Conservation (phyloP, 2,797 vertebrate species). For the Acropternis orthonyx region DNA sequence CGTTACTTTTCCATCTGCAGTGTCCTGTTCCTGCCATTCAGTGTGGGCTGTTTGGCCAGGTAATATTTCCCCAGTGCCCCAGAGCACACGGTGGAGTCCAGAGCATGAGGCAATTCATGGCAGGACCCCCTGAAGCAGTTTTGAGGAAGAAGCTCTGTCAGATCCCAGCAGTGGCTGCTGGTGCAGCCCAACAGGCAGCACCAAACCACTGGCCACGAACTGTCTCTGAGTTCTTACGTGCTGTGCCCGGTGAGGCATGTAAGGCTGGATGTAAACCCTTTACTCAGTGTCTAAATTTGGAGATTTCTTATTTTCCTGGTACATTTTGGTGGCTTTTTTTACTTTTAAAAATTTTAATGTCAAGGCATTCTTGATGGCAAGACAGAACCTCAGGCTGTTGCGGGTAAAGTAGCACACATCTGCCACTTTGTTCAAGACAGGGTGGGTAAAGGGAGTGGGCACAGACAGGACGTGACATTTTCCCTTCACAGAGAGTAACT, state of each 20-base stretch:
- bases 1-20: not conserved
- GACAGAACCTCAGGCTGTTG: not conserved
- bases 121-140: not conserved
- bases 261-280: not conserved
- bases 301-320: not conserved
- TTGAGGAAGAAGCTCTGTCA: not conserved
- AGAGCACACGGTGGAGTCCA: not conserved
- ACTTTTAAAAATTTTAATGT: not conserved
- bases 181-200: not conserved
- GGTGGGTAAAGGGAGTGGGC: fast-evolving
- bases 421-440: not conserved
- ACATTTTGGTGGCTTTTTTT: not conserved
- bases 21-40: not conserved
- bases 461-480: not conserved
- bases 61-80: not conserved
- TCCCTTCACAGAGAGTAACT: not conserved
- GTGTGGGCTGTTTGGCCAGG: not conserved
- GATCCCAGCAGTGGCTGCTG: not conserved
- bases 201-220: not conserved
- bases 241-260: not conserved
- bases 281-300: not conserved
- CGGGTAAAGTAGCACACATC: not conserved
- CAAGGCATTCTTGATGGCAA: not conserved
- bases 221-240: not conserved
- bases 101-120: not conserved